A percentile compares a stretch with the other conserved stretches of the same genome.
phyloP scores from a whole-genome alignment of 2,797 vertebrate genomes.

The Lacerta agilis region DNA sequence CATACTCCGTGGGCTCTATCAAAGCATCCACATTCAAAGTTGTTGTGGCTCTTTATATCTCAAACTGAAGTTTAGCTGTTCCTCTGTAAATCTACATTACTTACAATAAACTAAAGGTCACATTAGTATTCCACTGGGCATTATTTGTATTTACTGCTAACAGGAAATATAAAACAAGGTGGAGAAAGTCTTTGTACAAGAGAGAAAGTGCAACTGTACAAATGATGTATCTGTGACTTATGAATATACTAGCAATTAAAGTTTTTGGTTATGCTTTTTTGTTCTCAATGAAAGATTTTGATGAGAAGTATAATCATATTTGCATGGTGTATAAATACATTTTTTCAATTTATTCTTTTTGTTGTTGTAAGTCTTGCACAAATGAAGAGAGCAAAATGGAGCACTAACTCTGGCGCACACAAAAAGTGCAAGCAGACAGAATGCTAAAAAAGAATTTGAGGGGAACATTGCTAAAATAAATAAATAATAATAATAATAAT shows the following conservation, averaged over 20 bases:
- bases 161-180: constrained; percentile 66
- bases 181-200: constrained; percentile 52
- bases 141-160: constrained; percentile 72
- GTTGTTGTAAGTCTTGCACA: too few relatives aligned
- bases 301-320: constrained; percentile 27
- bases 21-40: constrained; percentile 69
- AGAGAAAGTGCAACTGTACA: constrained; percentile 61
- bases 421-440: too few relatives aligned
- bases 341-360: neutral
- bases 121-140: constrained; percentile 61
- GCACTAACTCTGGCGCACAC: too few relatives aligned
- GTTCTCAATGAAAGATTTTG: constrained; percentile 47
- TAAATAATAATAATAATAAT: too few relatives aligned
- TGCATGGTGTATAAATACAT: neutral
- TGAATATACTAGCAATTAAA: constrained; percentile 58
- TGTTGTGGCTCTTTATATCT: constrained; percentile 59
- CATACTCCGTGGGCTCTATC: constrained; percentile 59
- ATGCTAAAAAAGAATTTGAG: too few relatives aligned
- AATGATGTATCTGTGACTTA: constrained; percentile 55
- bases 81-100: constrained; percentile 67
- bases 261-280: constrained; percentile 23
- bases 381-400: too few relatives aligned
- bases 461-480: too few relatives aligned
- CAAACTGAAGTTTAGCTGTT: constrained; percentile 63
- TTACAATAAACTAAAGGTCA: constrained; percentile 74